phyloP scores from a whole-genome alignment of 2,113 vertebrate genomes.

The Protobothrops mucrosquamatus region DNA sequence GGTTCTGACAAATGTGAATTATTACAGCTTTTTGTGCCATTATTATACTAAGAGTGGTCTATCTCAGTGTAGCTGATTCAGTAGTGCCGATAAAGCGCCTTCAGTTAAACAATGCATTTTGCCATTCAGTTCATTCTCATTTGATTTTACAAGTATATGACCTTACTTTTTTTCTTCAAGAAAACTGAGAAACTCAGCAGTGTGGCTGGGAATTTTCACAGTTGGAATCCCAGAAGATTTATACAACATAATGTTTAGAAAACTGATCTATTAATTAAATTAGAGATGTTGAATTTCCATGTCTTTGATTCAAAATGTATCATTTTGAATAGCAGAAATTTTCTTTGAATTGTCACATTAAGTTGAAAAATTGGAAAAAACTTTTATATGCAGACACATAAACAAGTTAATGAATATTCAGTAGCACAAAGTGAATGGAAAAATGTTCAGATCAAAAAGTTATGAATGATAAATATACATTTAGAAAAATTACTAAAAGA shows the following conservation, averaged over 20 bases:
- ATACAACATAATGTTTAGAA: not conserved
- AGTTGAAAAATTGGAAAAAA: not conserved
- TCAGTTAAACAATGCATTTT: not conserved
- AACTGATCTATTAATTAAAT: not conserved
- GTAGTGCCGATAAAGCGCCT: not conserved
- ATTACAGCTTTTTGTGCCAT: slow-evolving; percentile 9
- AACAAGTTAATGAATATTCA: not conserved
- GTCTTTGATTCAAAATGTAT: not conserved
- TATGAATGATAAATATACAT: not conserved
- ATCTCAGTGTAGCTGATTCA: not conserved
- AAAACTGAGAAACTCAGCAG: not conserved
- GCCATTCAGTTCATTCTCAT: not conserved
- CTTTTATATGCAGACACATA: not conserved
- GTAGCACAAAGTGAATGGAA: not conserved
- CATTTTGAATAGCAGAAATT: not conserved
- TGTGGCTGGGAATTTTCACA: too few species aligned
- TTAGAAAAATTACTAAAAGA: not conserved
- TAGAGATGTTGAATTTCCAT: not conserved
- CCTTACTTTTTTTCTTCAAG: too few species aligned
- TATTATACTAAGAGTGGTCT: not conserved
- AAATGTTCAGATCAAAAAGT: not conserved
- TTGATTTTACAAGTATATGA: not conserved
- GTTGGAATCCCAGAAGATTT: not conserved
- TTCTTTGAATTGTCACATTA: not conserved
- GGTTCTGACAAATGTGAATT: slow-evolving; percentile 23